Base-by-base conservation (phyloP, 2,113 vertebrate species). In the Conger conger region DNA sequence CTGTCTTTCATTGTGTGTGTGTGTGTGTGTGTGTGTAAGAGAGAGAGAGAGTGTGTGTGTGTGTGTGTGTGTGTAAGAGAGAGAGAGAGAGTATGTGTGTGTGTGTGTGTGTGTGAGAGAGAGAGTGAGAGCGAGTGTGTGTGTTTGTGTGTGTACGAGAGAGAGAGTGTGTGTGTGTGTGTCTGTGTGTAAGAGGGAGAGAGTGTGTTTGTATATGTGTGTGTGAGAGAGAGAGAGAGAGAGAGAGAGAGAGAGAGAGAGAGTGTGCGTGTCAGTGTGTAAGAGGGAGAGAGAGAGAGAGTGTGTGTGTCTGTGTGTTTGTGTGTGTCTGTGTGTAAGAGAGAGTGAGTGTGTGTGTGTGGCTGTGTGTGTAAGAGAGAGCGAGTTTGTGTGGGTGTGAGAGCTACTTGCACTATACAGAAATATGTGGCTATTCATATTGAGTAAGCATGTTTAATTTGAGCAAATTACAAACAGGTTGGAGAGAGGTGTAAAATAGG, bases 161-260 rank as follows among this genome's bases (percentile, higher is more conserved):
- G 40, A 6, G 40, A 0, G n/a, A 6, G 40, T 42, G 40, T 42
- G 40, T 42, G 40, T 57, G 54, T 20, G 18, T 2, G 1, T 16
- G 13, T 4, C 2, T 57, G 13, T 20, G 18, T 57, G 13, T 57
- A 9, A 6, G 40, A 6, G 40, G 0, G 40, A 6, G 40, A 6
- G 40, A 6, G 40, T 1, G 40, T 42, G 40, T 53, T 7, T 53
- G 50, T 53, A 16, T 53, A 16, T 53, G 50, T 73, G 63, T 73
- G 20, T 9, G 63, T 9, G 3, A 1, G 7, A 20, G 63, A 20
- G 63, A 73, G 38, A 1, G 11, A 45, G 40, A 80, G 38, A n/a
- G 79, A 80, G 79, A 4, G 37, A 83, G 40, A 27, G 54, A 82
- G 45, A 53, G 45, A 53, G 45, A n/a, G n/a, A n/a, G n/a, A n/a